phyloP scores from a whole-genome alignment of 2,888 invertebrate species.

The Chelonus formosanus region DNA sequence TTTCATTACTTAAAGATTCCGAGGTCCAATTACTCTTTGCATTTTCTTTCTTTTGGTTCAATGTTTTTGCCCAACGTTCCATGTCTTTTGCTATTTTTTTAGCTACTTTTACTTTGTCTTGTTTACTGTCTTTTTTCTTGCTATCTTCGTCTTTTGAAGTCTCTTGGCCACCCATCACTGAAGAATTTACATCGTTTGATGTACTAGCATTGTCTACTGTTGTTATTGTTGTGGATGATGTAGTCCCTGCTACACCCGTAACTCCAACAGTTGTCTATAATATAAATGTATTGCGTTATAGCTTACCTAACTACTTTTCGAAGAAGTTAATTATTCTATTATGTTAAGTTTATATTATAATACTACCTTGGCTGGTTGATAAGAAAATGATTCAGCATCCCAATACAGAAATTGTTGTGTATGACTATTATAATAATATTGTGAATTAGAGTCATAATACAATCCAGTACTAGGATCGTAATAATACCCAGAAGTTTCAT shows the following conservation, averaged over 20 bases:
- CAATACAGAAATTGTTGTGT: slow-evolving; percentile 94
- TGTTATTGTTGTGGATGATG: slow-evolving; percentile 31
- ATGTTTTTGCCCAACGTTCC: slow-evolving; percentile 95
- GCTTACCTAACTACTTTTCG: too few species aligned
- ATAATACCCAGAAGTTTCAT: slow-evolving; percentile 94
- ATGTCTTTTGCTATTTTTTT: slow-evolving; percentile 97
- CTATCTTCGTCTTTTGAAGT: slow-evolving; percentile 70
- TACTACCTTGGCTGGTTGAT: slow-evolving; percentile 56
- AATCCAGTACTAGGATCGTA: slow-evolving; percentile 92
- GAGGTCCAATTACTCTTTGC: slow-evolving; percentile 63
- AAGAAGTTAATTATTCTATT: not conserved
- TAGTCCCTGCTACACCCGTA: slow-evolving; percentile 64
- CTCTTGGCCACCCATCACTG: slow-evolving; percentile 49
- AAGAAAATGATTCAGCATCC: slow-evolving; percentile 74
- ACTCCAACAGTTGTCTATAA: slow-evolving; percentile 34
- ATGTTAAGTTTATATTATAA: slow-evolving; percentile 34
- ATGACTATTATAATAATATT: slow-evolving; percentile 95
- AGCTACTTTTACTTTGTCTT: slow-evolving; percentile 95
- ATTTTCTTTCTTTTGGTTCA: slow-evolving; percentile 93
- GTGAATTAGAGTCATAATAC: slow-evolving; percentile 95
- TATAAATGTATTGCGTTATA: not conserved
- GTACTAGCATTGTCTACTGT: slow-evolving; percentile 37
- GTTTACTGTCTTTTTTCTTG: slow-evolving; percentile 79
- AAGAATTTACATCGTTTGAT: slow-evolving; percentile 42
- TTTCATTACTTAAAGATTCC: slow-evolving; percentile 54